Evolutionary conservation across 2,888 invertebrate species (phyloP).

Genomic region (Diloba caeruleocephala): DNA sequence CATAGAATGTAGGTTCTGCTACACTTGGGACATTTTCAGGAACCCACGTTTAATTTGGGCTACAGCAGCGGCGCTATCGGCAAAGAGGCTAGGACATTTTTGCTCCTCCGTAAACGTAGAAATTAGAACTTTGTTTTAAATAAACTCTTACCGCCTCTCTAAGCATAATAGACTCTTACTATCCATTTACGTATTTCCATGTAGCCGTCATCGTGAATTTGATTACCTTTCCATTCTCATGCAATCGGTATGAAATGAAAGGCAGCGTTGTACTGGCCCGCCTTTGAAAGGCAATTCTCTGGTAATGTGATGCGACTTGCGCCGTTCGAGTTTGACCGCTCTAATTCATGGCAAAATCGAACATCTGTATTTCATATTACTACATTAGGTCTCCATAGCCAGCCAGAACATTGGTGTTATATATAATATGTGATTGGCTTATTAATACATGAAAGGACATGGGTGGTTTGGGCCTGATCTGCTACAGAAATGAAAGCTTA

Average conservation of each 20-base stretch:
- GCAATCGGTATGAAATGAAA: slow-evolving; percentile 65
- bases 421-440: no score
- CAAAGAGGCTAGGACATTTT: no score
- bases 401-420: no score
- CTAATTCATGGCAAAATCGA: slow-evolving; percentile 57
- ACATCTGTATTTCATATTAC: not conserved
- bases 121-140: slow-evolving; percentile 29
- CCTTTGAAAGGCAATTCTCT: slow-evolving; percentile 48
- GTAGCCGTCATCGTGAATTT: slow-evolving; percentile 59
- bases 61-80: no score
- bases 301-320: slow-evolving; percentile 53
- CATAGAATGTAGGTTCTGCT: no score
- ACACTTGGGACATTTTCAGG: no score
- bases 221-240: slow-evolving; percentile 73
- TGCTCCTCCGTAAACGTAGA: slow-evolving; percentile 2
- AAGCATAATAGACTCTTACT: slow-evolving; percentile 27
- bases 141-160: slow-evolving; percentile 18
- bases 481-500: no score
- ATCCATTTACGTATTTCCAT: slow-evolving; percentile 51
- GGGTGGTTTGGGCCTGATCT: no score
- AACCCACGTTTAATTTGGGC: no score
- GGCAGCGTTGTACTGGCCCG: slow-evolving; percentile 38
- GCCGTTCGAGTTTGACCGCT: slow-evolving; percentile 55
- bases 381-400: no score
- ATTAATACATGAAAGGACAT: no score